Evolutionary conservation across 2,797 vertebrate species (phyloP).

Genomic region (Melanotaenia nigrans): DNA sequence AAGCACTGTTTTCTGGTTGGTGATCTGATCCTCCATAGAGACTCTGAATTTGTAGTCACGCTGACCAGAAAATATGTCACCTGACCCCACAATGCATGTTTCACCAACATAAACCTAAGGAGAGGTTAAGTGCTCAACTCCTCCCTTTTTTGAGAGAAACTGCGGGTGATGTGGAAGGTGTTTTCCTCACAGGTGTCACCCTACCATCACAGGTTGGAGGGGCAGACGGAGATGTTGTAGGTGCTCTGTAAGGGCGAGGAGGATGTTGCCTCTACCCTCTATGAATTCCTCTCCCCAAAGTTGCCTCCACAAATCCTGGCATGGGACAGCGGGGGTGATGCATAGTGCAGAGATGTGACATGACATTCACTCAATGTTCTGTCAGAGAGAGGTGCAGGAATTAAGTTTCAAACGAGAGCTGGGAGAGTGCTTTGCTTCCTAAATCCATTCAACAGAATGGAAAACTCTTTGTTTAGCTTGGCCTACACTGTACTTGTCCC

Average conservation of each 20-base stretch:
- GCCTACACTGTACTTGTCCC: conserved; percentile 97
- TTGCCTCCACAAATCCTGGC: conserved; percentile 59
- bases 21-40: conserved; percentile 47
- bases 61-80: conserved; percentile 68
- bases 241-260: conserved; percentile 56
- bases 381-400: conserved; percentile 56
- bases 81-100: conserved; percentile 26
- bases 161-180: conserved; percentile 62
- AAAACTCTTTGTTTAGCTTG: conserved; percentile 86
- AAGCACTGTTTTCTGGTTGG: conserved; percentile 39
- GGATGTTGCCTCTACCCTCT: conserved; percentile 38
- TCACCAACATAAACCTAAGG: conserved; percentile 63
- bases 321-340: conserved; percentile 61
- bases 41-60: conserved; percentile 36
- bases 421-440: conserved; percentile 58
- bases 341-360: conserved; percentile 79
- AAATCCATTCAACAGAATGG: conserved; percentile 59
- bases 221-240: conserved; percentile 53
- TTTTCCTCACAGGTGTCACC: conserved; percentile 51
- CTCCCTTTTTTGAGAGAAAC: conserved; percentile 58
- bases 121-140: conserved; percentile 57
- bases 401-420: conserved; percentile 56
- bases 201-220: conserved; percentile 31
- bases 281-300: conserved; percentile 62
- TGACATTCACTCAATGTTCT: conserved; percentile 72